These are phyloP conservation scores for Hippoglossus stenolepis DNA, from an alignment of 2,113 vertebrate genomes.

Conservation along the genomic window DNA sequence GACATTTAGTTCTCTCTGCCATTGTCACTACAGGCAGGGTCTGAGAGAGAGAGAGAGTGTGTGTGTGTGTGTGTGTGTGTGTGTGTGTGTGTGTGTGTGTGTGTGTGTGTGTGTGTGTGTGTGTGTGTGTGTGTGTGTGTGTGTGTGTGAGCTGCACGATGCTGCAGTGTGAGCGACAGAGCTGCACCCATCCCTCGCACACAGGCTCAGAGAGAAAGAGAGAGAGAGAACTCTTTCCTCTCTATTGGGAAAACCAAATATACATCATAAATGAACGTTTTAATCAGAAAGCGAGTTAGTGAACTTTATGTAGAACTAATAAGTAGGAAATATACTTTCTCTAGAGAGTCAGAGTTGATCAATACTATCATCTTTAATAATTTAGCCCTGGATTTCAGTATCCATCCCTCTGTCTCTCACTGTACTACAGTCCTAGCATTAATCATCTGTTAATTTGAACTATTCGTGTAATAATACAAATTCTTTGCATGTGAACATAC, in stretches of 20 bases:
- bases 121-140: background rate
- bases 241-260: background rate
- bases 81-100: background rate
- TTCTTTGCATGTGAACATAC: no score
- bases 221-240: no score
- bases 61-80: no score
- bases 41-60: no score
- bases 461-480: no score
- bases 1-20: background rate
- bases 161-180: background rate
- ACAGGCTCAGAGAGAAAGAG: background rate
- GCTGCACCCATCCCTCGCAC: background rate
- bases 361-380: background rate
- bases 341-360: background rate
- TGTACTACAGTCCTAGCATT: background rate
- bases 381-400: background rate
- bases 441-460: no score
- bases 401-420: background rate
- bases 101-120: background rate
- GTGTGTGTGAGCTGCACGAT: background rate
- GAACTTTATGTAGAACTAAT: background rate
- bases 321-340: background rate
- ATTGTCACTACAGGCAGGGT: background rate
- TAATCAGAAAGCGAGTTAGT: background rate
- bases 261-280: background rate